phyloP scores from a whole-genome alignment of 2,888 invertebrate species.

The Punctoribates punctum region DNA sequence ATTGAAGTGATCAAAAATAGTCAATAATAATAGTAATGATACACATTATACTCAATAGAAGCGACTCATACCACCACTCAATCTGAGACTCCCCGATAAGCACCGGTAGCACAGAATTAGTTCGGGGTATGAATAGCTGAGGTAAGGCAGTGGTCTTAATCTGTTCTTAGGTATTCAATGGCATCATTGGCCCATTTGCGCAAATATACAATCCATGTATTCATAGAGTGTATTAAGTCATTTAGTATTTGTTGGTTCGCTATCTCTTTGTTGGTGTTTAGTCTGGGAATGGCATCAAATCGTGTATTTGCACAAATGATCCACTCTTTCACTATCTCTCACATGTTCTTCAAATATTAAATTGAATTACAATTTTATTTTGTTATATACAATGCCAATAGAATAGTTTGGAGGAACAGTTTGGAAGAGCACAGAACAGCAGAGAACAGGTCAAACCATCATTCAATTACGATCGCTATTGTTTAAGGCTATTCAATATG shows the following conservation, averaged over 20 bases:
- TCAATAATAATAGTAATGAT: conserved; percentile 17
- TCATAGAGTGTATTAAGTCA: conserved; percentile 31
- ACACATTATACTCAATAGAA: neutral
- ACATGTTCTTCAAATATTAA: conserved; percentile 33
- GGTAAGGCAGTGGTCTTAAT: no score
- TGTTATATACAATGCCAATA: conserved; percentile 31
- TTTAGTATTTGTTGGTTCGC: conserved; percentile 17
- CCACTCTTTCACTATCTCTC: conserved; percentile 30
- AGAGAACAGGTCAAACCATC: conserved; percentile 28
- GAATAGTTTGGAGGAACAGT: neutral
- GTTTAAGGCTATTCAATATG: conserved; percentile 38
- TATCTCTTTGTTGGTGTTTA: neutral
- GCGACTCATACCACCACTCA: neutral
- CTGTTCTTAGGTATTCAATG: conserved; percentile 18
- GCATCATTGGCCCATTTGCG: conserved; percentile 24
- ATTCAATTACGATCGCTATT: conserved; percentile 35
- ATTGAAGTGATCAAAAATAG: neutral
- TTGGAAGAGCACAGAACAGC: neutral
- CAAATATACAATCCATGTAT: conserved; percentile 10
- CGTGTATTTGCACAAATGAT: conserved; percentile 34
- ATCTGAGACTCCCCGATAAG: neutral
- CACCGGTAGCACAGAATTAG: neutral
- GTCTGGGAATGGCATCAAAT: conserved; percentile 32
- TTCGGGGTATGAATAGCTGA: neutral
- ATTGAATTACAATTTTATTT: conserved; percentile 36